Percentiles rank a stretch among this genome's conserved stretches.
These are phyloP conservation scores for Belgica antarctica DNA, from an alignment of 2,888 invertebrate genomes.

Conservation along the genomic window DNA sequence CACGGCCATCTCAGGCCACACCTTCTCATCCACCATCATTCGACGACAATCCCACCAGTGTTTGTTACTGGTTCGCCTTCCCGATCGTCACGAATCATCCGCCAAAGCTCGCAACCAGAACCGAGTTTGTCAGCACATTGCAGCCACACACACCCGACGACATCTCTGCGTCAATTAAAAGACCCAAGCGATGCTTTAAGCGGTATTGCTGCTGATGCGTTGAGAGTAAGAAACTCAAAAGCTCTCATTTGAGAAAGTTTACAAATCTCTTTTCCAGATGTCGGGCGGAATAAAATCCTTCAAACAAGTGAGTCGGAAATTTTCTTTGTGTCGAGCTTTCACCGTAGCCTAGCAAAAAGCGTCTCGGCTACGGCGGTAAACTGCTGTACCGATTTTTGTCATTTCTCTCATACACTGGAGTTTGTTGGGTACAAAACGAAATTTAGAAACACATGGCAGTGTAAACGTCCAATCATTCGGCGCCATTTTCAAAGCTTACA, in stretches of 20 bases:
- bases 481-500: no score
- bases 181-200: constrained; percentile 81
- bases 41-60: constrained; percentile 63
- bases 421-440: no score
- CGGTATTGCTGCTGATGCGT: constrained; percentile 61
- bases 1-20: constrained; percentile 36
- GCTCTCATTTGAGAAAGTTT: neutral
- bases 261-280: constrained; percentile 71
- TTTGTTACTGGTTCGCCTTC: constrained; percentile 67
- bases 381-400: no score
- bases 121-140: constrained; percentile 59
- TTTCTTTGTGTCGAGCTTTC: neutral
- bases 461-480: no score
- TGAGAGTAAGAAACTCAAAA: constrained; percentile 8
- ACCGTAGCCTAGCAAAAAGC: no score
- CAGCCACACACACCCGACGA: constrained; percentile 58
- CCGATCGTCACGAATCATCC: constrained; percentile 74
- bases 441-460: no score
- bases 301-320: constrained; percentile 73
- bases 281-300: constrained; percentile 96
- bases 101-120: constrained; percentile 85
- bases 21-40: constrained; percentile 34
- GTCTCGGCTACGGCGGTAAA: neutral
- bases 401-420: no score
- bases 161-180: constrained; percentile 73